Percentiles rank a stretch among this genome's conserved stretches.
These are phyloP conservation scores for Nephrocerus scutellatus DNA, from an alignment of 2,888 invertebrate genomes.

Conservation along the genomic window DNA sequence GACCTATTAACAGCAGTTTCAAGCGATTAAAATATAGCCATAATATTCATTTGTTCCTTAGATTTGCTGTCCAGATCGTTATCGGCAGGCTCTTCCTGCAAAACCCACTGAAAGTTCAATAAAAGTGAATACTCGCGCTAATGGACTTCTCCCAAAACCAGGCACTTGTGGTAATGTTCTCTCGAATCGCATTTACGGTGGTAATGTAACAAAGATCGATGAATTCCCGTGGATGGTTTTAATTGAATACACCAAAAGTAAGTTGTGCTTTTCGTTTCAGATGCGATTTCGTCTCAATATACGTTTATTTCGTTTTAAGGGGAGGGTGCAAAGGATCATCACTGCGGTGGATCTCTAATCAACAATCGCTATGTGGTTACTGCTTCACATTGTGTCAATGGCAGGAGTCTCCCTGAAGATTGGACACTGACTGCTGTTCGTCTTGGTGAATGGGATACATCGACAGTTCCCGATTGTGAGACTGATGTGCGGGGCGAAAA, in stretches of 20 bases:
- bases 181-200: conserved; percentile 58
- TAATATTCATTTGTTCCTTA: conserved; percentile 14
- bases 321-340: conserved; percentile 51
- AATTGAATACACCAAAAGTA: conserved; percentile 50
- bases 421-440: conserved; percentile 52
- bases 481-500: conserved; percentile 37
- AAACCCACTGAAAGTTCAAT: too few relatives aligned
- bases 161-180: conserved; percentile 52
- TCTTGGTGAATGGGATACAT: conserved; percentile 52
- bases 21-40: not conserved
- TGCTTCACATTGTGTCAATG: conserved; percentile 68
- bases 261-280: too few relatives aligned
- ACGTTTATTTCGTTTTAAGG: conserved; percentile 29
- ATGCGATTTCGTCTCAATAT: too few relatives aligned
- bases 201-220: conserved; percentile 54
- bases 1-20: conserved; percentile 7
- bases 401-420: conserved; percentile 53
- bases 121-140: too few relatives aligned
- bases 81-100: conserved; percentile 25
- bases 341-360: conserved; percentile 69
- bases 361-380: conserved; percentile 59
- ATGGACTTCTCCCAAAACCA: conserved; percentile 44
- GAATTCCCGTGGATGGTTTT: conserved; percentile 56
- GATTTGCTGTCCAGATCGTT: conserved; percentile 41
- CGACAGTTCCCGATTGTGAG: conserved; percentile 56